These are phyloP conservation scores for Psittacula cyanocephala DNA, from an alignment of 2,113 vertebrate genomes.

Conservation along the genomic window DNA sequence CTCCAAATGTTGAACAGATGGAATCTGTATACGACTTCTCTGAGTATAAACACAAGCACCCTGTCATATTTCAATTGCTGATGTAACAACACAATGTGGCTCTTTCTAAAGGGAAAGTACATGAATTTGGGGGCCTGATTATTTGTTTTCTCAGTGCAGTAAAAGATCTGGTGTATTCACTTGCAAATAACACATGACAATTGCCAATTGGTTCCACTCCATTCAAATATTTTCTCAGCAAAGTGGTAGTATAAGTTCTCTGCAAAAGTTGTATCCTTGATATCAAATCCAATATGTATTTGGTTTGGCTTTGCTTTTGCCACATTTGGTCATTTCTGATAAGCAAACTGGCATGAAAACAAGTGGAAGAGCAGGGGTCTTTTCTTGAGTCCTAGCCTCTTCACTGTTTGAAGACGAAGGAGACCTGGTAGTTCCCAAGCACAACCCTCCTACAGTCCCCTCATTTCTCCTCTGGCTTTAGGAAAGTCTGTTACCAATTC, in stretches of 20 bases:
- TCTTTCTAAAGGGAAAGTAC: constrained; percentile 20
- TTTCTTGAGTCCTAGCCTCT: background rate
- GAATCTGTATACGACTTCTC: constrained; percentile 45
- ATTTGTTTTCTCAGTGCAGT: constrained; percentile 23
- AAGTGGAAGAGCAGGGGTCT: background rate
- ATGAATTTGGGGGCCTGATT: constrained; percentile 34
- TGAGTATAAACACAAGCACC: constrained; percentile 32
- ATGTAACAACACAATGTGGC: constrained; percentile 35
- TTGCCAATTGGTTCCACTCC: background rate
- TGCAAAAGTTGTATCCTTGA: background rate
- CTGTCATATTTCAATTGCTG: constrained; percentile 42
- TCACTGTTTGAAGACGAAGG: background rate
- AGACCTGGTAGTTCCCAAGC: background rate
- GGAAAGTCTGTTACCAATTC: background rate
- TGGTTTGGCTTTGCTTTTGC: background rate
- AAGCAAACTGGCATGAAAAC: background rate
- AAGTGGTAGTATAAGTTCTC: background rate
- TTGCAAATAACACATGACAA: background rate
- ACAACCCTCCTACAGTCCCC: background rate
- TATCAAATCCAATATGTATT: background rate
- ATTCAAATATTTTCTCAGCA: background rate
- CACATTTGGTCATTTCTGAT: background rate
- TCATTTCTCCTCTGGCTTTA: background rate
- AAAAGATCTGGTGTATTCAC: constrained; percentile 10
- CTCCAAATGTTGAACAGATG: constrained; percentile 68